Conservation (phyloP, 2,888 invertebrate genomes). For the Muscina levida region DNA sequence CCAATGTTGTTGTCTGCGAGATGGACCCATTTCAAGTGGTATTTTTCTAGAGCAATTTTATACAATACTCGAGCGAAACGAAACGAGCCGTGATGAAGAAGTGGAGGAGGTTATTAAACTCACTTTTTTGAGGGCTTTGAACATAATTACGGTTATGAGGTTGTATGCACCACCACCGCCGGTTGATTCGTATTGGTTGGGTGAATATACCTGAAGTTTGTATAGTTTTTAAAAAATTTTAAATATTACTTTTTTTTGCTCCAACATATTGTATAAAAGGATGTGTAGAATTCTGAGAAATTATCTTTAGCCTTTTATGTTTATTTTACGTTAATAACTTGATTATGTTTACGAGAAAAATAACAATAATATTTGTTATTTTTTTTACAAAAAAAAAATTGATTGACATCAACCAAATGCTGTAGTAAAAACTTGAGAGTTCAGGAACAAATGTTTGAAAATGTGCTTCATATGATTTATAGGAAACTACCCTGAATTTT, state of each 20-base stretch:
- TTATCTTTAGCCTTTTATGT: not conserved
- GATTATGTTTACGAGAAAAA: not conserved
- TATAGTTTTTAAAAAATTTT: too few species aligned
- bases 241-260: too few species aligned
- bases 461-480: too few species aligned
- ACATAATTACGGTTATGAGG: constrained; percentile 22
- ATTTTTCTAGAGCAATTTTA: constrained; percentile 48
- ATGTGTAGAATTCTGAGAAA: constrained; percentile 9
- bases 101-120: constrained; percentile 56
- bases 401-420: too few species aligned
- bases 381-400: too few species aligned
- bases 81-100: not conserved
- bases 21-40: constrained; percentile 58
- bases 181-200: not conserved
- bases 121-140: constrained; percentile 35
- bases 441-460: too few species aligned
- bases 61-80: constrained; percentile 11
- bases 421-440: too few species aligned
- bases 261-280: too few species aligned
- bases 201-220: constrained; percentile 18
- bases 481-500: too few species aligned
- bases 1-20: constrained; percentile 12
- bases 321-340: constrained; percentile 1
- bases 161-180: not conserved
- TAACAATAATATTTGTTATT: constrained; percentile 1